Evolutionary conservation across 2,888 invertebrate genomes (phyloP).

Genomic region (Nymphalis polychloros): DNA sequence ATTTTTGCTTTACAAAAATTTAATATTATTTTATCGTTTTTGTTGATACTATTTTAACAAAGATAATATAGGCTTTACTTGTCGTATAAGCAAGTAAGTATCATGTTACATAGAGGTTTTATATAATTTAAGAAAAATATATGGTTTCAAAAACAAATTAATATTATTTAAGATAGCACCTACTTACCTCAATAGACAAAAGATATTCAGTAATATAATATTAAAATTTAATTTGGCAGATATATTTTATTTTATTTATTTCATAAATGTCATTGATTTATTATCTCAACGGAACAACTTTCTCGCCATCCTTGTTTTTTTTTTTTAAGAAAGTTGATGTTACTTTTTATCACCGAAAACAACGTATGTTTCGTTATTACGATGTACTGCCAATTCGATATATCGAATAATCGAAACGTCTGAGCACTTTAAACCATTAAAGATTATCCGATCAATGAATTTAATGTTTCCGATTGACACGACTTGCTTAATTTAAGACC

Average conservation of each 20-base stretch:
- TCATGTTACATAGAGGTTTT: too few relatives aligned
- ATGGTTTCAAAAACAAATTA: too few relatives aligned
- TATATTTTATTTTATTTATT: not conserved
- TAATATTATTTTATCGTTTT: too few relatives aligned
- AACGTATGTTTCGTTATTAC: constrained; percentile 25
- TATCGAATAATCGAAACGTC: constrained; percentile 47
- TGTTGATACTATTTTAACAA: too few relatives aligned
- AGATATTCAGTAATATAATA: too few relatives aligned
- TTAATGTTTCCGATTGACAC: constrained; percentile 63
- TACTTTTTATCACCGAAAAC: constrained; percentile 1
- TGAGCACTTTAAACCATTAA: constrained; percentile 52
- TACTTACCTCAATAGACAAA: too few relatives aligned
- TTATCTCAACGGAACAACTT: constrained; percentile 1
- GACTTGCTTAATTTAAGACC: constrained; percentile 53
- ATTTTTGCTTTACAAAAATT: too few relatives aligned
- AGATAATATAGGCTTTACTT: too few relatives aligned
- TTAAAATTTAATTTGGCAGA: too few relatives aligned
- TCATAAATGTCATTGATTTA: not conserved
- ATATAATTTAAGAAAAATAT: too few relatives aligned
- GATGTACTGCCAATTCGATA: constrained; percentile 41
- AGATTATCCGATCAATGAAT: constrained; percentile 57
- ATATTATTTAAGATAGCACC: too few relatives aligned
- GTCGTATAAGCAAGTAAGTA: too few relatives aligned
- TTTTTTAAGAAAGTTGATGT: constrained; percentile 3
- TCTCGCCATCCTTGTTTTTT: not conserved